phyloP scores from a whole-genome alignment of 2,797 vertebrate genomes.

The Ibycter americanus region DNA sequence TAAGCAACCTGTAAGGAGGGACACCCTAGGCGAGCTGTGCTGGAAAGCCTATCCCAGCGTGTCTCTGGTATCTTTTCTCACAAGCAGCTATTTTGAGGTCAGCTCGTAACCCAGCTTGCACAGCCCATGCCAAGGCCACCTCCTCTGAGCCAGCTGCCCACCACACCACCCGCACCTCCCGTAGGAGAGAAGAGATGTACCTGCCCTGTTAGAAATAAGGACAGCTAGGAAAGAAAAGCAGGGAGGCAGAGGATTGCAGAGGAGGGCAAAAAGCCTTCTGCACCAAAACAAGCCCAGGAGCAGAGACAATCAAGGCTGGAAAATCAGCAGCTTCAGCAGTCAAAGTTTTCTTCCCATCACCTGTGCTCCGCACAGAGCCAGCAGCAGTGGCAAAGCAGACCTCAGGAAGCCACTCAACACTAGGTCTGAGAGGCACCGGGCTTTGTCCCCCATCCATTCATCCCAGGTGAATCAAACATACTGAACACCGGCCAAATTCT shows the following conservation, averaged over 20 bases:
- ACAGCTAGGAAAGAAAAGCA: not conserved
- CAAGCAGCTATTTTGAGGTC: not conserved
- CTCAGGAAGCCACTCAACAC: not conserved
- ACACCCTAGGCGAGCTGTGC: not conserved
- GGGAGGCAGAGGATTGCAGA: not conserved
- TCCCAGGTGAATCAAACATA: not conserved
- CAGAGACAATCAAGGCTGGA: not conserved
- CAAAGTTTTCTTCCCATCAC: not conserved
- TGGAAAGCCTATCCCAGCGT: not conserved
- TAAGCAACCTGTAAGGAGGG: not conserved
- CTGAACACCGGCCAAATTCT: not conserved
- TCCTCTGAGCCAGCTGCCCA: not conserved
- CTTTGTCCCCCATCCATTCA: not conserved
- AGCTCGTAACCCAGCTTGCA: fast-evolving
- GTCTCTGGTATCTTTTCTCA: not conserved
- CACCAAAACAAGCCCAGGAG: not conserved
- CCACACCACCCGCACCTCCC: not conserved
- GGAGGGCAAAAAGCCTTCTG: not conserved
- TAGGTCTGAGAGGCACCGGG: fast-evolving
- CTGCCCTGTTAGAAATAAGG: not conserved
- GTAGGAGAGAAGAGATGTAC: not conserved
- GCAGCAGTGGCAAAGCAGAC: not conserved
- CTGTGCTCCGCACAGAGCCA: not conserved
- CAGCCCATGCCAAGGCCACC: not conserved
- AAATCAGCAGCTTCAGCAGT: not conserved